These are phyloP conservation scores for Eretmochelys imbricata DNA, from an alignment of 2,113 vertebrate genomes.

Conservation along the genomic window DNA sequence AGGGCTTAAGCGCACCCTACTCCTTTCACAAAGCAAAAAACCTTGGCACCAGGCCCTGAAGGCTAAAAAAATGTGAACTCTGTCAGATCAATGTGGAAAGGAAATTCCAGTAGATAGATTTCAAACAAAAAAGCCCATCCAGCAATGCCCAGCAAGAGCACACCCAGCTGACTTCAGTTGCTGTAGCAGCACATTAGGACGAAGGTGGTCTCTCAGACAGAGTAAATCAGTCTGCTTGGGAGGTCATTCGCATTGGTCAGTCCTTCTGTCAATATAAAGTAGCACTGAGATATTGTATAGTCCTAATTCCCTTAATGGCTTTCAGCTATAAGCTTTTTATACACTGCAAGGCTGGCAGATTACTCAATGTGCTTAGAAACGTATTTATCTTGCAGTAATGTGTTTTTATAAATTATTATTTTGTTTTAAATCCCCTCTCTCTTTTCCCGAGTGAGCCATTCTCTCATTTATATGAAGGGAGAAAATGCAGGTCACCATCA, in stretches of 20 bases:
- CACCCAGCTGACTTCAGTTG: neutral
- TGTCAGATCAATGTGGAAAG: neutral
- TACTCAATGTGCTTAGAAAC: constrained; percentile 37
- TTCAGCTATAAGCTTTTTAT: constrained; percentile 33
- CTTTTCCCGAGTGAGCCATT: constrained; percentile 39
- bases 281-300: neutral
- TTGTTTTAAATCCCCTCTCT: constrained; percentile 23
- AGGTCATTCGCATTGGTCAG: neutral
- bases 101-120: neutral
- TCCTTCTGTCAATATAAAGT: neutral
- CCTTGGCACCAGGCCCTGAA: neutral
- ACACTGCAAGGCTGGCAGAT: neutral
- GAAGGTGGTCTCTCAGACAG: neutral
- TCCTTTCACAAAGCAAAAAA: rapidly evolving
- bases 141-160: neutral
- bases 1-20: neutral
- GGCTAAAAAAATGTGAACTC: neutral
- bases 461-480: constrained; percentile 36
- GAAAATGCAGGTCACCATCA: constrained; percentile 22
- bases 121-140: neutral
- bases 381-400: constrained; percentile 47
- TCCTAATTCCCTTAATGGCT: constrained; percentile 63
- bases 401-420: constrained; percentile 54
- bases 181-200: neutral
- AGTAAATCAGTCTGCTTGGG: neutral